Conservation (phyloP, 2,797 vertebrate genomes). For the Gambusia yucatana region DNA sequence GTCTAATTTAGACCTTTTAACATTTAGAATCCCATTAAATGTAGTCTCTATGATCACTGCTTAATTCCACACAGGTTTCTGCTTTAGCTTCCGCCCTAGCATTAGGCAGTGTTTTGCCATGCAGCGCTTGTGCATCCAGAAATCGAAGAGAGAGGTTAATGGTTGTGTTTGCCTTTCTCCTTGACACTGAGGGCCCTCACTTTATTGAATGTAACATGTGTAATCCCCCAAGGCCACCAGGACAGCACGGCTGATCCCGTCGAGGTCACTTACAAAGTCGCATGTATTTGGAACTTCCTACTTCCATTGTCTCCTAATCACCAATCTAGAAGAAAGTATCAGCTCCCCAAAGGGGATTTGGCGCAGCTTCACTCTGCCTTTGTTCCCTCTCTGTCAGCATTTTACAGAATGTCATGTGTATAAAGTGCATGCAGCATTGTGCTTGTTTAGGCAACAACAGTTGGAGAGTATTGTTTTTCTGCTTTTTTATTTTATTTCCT, state of each 20-base stretch:
- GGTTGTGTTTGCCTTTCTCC: slow-evolving; percentile 82
- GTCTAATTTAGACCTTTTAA: slow-evolving; percentile 13
- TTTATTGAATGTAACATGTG: slow-evolving; percentile 87
- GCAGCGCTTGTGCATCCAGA: slow-evolving; percentile 54
- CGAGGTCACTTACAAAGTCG: slow-evolving; percentile 85
- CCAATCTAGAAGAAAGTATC: slow-evolving; percentile 78
- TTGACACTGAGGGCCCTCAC: slow-evolving; percentile 82
- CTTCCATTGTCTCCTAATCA: slow-evolving; percentile 83
- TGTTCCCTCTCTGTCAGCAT: slow-evolving; percentile 76
- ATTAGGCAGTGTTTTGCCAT: slow-evolving; percentile 58
- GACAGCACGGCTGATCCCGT: slow-evolving; percentile 74
- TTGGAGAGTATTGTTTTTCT: slow-evolving; percentile 47
- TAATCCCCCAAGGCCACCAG: slow-evolving; percentile 82
- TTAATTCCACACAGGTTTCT: slow-evolving; percentile 47
- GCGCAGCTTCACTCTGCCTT: slow-evolving; percentile 66
- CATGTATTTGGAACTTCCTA: slow-evolving; percentile 83
- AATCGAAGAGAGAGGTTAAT: slow-evolving; percentile 80
- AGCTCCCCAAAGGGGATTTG: slow-evolving; percentile 71
- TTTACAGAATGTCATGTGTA: slow-evolving; percentile 74
- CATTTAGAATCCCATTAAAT: slow-evolving; percentile 38
- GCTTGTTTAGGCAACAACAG: slow-evolving; percentile 65
- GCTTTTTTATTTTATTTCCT: slow-evolving; percentile 44
- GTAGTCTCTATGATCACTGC: slow-evolving; percentile 38
- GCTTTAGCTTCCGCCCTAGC: slow-evolving; percentile 31
- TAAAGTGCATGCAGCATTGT: slow-evolving; percentile 70